Evolutionary conservation across 2,797 vertebrate genomes (phyloP).

Genomic region (Calcarius lapponicus): DNA sequence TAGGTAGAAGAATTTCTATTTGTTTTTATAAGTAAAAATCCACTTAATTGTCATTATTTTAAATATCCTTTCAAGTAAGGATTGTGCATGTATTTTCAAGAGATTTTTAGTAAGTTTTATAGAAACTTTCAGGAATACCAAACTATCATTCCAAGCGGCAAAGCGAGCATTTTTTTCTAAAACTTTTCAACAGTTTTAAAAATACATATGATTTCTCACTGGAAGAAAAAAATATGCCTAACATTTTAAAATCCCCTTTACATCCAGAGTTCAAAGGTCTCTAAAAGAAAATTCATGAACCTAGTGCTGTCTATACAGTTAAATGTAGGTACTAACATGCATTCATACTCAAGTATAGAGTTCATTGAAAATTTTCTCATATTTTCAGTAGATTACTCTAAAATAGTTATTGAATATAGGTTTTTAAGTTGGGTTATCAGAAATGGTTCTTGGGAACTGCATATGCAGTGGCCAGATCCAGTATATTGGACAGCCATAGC

Average conservation of each 20-base stretch:
- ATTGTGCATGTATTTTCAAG: neutral
- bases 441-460: neutral
- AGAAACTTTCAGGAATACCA: neutral
- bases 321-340: neutral
- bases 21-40: neutral
- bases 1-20: neutral
- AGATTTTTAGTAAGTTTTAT: neutral
- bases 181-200: neutral
- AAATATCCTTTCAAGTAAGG: neutral
- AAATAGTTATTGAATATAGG: neutral
- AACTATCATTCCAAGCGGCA: neutral
- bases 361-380: neutral
- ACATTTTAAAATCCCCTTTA: neutral
- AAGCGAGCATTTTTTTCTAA: neutral
- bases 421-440: neutral
- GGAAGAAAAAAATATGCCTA: neutral
- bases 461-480: neutral
- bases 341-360: neutral
- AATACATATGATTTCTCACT: neutral
- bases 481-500: rapidly evolving
- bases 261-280: neutral
- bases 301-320: neutral
- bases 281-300: neutral
- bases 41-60: neutral
- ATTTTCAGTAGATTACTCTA: neutral